phyloP scores from a whole-genome alignment of 2,797 vertebrate species.

The Octomys mimax region DNA sequence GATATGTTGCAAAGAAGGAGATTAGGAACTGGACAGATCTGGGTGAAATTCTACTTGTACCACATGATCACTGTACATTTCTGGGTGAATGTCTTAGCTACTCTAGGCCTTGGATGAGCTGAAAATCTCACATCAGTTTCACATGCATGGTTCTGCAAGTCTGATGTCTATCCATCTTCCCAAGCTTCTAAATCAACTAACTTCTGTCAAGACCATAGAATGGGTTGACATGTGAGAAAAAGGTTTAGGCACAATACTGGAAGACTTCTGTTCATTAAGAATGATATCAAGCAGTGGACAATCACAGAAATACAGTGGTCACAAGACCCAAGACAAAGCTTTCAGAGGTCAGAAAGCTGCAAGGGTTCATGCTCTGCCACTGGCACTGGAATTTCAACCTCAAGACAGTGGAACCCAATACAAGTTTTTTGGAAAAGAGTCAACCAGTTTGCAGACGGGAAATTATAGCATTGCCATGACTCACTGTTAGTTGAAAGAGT shows the following conservation, averaged over 20 bases:
- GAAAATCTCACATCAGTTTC: background rate
- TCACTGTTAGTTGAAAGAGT: slow-evolving; percentile 55
- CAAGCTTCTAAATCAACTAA: background rate
- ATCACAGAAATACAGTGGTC: background rate
- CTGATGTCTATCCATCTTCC: background rate
- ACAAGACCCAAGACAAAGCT: background rate
- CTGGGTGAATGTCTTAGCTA: background rate
- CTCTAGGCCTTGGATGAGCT: background rate
- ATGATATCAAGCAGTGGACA: background rate
- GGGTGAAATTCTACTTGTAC: background rate
- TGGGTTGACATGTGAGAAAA: background rate
- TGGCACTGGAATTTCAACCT: slow-evolving; percentile 36
- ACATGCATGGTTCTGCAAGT: background rate
- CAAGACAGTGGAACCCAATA: slow-evolving; percentile 13
- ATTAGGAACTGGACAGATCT: background rate
- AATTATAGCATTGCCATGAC: slow-evolving; percentile 31
- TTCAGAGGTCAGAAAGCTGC: background rate
- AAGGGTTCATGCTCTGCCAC: background rate
- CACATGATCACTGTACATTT: background rate
- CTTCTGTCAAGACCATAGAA: background rate
- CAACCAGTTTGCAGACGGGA: slow-evolving; percentile 14
- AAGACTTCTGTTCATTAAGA: background rate
- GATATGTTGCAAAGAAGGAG: background rate
- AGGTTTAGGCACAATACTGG: background rate
- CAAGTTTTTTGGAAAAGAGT: slow-evolving; percentile 58